Conservation (phyloP, 2,888 invertebrate species). For the Lomographa bimaculata region DNA sequence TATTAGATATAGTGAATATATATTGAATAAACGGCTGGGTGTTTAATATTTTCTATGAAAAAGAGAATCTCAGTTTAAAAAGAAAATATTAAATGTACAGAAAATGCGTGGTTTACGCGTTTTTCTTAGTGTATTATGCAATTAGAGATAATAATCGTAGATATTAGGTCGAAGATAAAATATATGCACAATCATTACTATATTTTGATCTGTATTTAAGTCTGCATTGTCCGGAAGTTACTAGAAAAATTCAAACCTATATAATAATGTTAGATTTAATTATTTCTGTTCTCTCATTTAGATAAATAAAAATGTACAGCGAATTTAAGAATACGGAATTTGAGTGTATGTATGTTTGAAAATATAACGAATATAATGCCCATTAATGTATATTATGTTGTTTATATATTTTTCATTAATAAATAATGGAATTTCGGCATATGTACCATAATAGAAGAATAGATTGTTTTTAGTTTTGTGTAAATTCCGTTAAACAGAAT, state of each 20-base stretch:
- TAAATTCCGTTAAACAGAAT: constrained; percentile 12
- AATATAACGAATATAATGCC: constrained; percentile 7
- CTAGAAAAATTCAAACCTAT: not conserved
- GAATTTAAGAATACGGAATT: constrained; percentile 11
- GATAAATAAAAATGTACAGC: constrained; percentile 19
- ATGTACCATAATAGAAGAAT: too few relatives aligned
- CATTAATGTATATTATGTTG: not conserved
- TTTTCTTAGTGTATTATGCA: constrained; percentile 61
- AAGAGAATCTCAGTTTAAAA: constrained; percentile 58
- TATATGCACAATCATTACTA: constrained; percentile 67
- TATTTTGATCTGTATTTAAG: constrained; percentile 52
- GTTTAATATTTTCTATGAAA: constrained; percentile 58
- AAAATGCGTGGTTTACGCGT: constrained; percentile 44
- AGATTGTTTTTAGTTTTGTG: not conserved
- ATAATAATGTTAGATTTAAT: constrained; percentile 7
- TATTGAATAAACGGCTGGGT: constrained; percentile 43
- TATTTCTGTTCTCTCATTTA: constrained; percentile 6
- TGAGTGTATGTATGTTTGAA: constrained; percentile 1
- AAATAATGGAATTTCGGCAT: too few relatives aligned
- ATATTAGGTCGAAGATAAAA: constrained; percentile 53
- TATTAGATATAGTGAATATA: constrained; percentile 53
- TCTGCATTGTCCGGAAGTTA: constrained; percentile 40
- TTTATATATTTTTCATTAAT: too few relatives aligned
- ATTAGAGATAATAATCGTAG: constrained; percentile 61
- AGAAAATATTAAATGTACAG: constrained; percentile 63